Evolutionary conservation across 2,888 invertebrate species (phyloP).

Genomic region (Cryptosula pallasiana): DNA sequence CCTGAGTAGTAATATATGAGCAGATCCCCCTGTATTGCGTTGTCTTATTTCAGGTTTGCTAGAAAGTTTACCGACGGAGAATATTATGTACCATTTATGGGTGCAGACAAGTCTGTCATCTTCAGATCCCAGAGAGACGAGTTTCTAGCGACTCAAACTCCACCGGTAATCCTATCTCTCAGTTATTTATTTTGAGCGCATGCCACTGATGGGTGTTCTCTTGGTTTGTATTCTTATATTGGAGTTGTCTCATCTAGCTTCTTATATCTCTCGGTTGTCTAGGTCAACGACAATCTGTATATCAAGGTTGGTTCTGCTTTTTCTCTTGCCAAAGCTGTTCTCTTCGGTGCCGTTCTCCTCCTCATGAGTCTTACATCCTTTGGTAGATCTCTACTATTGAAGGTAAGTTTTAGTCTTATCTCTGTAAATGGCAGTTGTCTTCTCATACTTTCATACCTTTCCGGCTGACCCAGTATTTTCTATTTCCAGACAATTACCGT

Average conservation of each 20-base stretch:
- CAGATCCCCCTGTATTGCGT: too few species aligned
- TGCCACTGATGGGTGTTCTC: too few species aligned
- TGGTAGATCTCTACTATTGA: conserved; percentile 64
- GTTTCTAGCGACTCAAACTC: conserved; percentile 63
- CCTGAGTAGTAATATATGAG: too few species aligned
- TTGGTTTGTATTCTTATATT: neutral
- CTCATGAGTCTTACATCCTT: conserved; percentile 62
- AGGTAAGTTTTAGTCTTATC: conserved; percentile 51
- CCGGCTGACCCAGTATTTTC: too few species aligned
- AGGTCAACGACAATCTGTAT: neutral
- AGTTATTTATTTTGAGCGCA: too few species aligned
- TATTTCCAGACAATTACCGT: too few species aligned
- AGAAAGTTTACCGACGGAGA: conserved; percentile 32
- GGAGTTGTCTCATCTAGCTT: neutral
- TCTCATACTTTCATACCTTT: too few species aligned
- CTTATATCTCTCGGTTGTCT: neutral
- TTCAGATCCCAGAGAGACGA: conserved; percentile 73
- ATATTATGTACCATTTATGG: conserved; percentile 75
- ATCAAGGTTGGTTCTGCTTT: neutral
- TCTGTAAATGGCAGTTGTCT: too few species aligned
- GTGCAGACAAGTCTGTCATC: conserved; percentile 77
- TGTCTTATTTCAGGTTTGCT: neutral
- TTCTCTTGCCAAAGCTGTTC: conserved; percentile 57
- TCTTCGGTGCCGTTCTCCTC: conserved; percentile 61
- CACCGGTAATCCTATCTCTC: conserved; percentile 65